Conservation (phyloP, 2,113 vertebrate genomes). For the Herpetotheres cachinnans region DNA sequence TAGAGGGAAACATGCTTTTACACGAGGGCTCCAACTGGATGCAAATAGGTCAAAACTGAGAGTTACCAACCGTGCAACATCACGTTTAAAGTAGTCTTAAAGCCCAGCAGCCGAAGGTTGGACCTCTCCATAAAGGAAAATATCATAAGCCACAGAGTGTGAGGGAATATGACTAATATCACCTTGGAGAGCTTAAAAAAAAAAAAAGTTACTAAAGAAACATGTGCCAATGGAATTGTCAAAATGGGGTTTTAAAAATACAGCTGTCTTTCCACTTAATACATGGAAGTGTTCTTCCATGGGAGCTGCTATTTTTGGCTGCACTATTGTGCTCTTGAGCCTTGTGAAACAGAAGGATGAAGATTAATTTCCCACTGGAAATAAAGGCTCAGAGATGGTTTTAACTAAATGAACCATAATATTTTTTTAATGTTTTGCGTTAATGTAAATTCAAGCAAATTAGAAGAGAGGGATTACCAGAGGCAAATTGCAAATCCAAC, state of each 20-base stretch:
- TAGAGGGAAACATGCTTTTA: fast-evolving
- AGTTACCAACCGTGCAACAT: fast-evolving
- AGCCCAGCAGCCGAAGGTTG: fast-evolving
- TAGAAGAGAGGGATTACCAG: background rate
- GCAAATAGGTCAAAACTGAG: background rate
- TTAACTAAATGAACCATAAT: background rate
- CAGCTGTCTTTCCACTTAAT: background rate
- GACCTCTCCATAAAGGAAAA: fast-evolving
- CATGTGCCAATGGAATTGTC: background rate
- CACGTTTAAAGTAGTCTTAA: background rate
- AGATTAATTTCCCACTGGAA: slow-evolving; percentile 27
- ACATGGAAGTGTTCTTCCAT: background rate
- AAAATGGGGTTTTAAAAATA: background rate
- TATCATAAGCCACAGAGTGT: fast-evolving
- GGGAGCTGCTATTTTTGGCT: slow-evolving; percentile 4
- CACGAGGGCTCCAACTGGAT: background rate
- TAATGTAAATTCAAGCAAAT: background rate
- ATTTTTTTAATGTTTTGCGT: background rate
- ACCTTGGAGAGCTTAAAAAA: background rate
- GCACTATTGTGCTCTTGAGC: background rate
- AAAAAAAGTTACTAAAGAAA: background rate
- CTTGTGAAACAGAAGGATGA: background rate
- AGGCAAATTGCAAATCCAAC: background rate
- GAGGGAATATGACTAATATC: background rate
- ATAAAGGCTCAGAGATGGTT: background rate